Conservation (phyloP, 2,113 vertebrate genomes). For the Baryphthengus martii region DNA sequence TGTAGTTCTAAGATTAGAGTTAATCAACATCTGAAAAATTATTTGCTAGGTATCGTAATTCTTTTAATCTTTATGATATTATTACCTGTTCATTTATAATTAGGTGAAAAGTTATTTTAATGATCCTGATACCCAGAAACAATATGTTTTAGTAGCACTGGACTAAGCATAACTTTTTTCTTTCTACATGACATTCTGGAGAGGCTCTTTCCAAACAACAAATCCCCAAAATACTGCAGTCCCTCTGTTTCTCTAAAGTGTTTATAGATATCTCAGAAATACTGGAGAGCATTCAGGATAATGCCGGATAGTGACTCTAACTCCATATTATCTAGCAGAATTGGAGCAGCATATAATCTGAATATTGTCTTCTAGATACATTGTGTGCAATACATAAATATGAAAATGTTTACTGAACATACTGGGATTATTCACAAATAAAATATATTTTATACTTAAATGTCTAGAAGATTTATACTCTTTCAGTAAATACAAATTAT, state of each 20-base stretch:
- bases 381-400: neutral
- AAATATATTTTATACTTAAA: neutral
- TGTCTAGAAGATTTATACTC: neutral
- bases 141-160: neutral
- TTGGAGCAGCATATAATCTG: neutral
- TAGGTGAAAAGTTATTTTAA: neutral
- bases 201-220: neutral
- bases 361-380: neutral
- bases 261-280: neutral
- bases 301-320: neutral
- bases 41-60: neutral
- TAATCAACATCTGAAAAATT: neutral
- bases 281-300: neutral
- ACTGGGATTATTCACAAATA: neutral
- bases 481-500: neutral
- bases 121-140: neutral
- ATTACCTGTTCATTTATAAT: neutral
- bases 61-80: neutral
- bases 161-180: neutral
- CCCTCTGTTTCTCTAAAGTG: neutral
- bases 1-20: neutral
- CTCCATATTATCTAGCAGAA: neutral
- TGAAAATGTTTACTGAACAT: neutral
- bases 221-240: neutral
- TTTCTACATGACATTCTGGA: neutral